Evolutionary conservation across 2,113 vertebrate species (phyloP).

Genomic region (Cephalophus harveyi): DNA sequence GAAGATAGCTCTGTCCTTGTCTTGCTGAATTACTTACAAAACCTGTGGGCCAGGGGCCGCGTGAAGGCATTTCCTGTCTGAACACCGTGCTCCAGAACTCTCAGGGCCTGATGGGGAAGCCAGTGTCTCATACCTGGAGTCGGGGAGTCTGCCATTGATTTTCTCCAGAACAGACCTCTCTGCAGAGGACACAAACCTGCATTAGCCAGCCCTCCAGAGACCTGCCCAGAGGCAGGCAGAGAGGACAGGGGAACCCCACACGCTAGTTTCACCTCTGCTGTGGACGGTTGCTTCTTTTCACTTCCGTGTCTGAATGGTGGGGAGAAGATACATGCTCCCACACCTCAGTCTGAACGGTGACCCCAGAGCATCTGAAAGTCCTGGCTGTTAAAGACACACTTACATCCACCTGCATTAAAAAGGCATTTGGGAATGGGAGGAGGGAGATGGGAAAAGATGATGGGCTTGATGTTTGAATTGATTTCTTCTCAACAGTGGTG

Average conservation of each 20-base stretch:
- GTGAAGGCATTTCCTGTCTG: not conserved
- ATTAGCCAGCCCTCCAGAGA: conserved; percentile 67
- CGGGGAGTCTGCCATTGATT: conserved; percentile 79
- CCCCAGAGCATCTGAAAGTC: not conserved
- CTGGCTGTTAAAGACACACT: not conserved
- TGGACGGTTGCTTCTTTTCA: not conserved
- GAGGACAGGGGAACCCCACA: not conserved
- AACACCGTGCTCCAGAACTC: not conserved
- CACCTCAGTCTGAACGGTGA: not conserved
- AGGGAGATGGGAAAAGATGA: not conserved
- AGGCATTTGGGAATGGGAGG: not conserved
- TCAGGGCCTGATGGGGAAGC: conserved; percentile 22
- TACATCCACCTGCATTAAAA: not conserved
- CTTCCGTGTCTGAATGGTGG: not conserved
- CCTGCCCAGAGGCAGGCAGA: conserved; percentile 29
- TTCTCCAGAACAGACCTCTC: conserved; percentile 69
- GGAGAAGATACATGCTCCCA: not conserved
- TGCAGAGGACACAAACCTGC: conserved; percentile 71
- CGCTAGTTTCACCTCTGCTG: not conserved
- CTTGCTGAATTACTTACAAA: conserved; percentile 57
- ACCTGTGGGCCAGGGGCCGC: not conserved
- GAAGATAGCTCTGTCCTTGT: conserved; percentile 28
- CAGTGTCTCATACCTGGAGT: conserved; percentile 68
- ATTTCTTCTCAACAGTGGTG: conserved; percentile 34
- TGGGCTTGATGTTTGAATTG: not conserved